Conservation (phyloP, 2,113 vertebrate species). For the Megalops atlanticus region DNA sequence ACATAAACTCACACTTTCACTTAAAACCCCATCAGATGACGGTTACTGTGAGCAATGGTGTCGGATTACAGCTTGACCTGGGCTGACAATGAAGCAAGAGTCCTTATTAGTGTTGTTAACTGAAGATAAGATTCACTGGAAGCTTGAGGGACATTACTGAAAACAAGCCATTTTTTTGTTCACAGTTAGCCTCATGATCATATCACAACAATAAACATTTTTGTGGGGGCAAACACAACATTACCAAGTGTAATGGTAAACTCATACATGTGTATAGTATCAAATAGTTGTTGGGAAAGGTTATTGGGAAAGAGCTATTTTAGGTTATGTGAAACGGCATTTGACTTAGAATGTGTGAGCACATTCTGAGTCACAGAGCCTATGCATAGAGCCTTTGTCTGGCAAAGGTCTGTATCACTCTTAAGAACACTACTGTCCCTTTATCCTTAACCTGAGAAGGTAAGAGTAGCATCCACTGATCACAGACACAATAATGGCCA, state of each 20-base stretch:
- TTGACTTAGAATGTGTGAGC: not conserved
- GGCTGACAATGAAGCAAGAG: not conserved
- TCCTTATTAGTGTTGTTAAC: not conserved
- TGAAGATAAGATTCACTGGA: not conserved
- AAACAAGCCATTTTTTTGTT: not conserved
- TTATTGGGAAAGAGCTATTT: too few relatives aligned
- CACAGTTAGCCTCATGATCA: not conserved
- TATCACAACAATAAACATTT: not conserved
- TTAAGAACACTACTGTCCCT: not conserved
- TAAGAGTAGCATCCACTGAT: not conserved
- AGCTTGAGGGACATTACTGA: not conserved
- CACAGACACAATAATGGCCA: not conserved
- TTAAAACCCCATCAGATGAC: not conserved
- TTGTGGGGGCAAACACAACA: too few relatives aligned
- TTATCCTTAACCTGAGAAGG: not conserved
- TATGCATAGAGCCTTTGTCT: not conserved
- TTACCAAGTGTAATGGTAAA: too few relatives aligned
- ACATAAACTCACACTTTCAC: not conserved
- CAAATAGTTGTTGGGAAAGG: too few relatives aligned
- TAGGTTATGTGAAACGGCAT: not conserved
- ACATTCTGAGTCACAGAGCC: too few relatives aligned
- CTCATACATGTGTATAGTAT: too few relatives aligned
- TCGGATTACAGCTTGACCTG: too few relatives aligned
- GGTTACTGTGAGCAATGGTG: too few relatives aligned
- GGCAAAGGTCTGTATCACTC: not conserved